Evolutionary conservation across 2,797 vertebrate species (phyloP).

Genomic region (Diplodus sargus): DNA sequence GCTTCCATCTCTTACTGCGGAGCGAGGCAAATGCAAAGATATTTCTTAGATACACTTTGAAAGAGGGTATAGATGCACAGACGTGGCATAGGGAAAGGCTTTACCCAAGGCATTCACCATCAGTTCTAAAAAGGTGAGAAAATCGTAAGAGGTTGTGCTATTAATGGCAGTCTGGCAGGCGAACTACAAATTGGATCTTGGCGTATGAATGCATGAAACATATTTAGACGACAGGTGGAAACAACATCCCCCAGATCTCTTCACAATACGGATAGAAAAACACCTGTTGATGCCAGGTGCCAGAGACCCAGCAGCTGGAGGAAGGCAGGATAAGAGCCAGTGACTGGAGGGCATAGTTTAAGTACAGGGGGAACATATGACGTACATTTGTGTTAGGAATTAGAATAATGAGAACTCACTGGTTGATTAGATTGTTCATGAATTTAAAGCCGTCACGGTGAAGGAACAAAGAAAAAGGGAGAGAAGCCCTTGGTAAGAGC

Average conservation of each 20-base stretch:
- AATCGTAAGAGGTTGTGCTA: constrained; percentile 1
- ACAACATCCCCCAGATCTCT: constrained; percentile 14
- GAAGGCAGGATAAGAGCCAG: constrained; percentile 22
- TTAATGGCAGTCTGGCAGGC: background rate
- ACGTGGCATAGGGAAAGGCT: constrained; percentile 6
- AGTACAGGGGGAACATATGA: constrained; percentile 38
- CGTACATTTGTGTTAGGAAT: constrained; percentile 8
- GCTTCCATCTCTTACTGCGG: background rate
- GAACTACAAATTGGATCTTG: constrained; percentile 28
- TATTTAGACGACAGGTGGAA: constrained; percentile 30
- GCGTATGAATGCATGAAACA: constrained; percentile 7
- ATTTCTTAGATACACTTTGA: background rate
- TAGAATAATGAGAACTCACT: background rate
- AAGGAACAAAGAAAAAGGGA: constrained; percentile 2
- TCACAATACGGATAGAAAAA: constrained; percentile 16
- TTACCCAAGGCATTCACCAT: background rate
- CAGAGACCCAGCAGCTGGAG: constrained; percentile 45
- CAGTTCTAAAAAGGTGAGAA: constrained; percentile 14
- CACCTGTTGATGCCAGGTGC: constrained; percentile 50
- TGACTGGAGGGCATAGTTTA: constrained; percentile 37
- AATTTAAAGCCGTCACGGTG: background rate
- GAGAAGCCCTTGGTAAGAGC: background rate
- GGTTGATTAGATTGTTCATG: background rate
- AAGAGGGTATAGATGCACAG: background rate
- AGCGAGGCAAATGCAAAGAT: background rate